Evolutionary conservation across 1,140 invertebrate species (phyloP), one percentile per base, ranked within the genome.

Genomic region (Bombus breviceps): DNA sequence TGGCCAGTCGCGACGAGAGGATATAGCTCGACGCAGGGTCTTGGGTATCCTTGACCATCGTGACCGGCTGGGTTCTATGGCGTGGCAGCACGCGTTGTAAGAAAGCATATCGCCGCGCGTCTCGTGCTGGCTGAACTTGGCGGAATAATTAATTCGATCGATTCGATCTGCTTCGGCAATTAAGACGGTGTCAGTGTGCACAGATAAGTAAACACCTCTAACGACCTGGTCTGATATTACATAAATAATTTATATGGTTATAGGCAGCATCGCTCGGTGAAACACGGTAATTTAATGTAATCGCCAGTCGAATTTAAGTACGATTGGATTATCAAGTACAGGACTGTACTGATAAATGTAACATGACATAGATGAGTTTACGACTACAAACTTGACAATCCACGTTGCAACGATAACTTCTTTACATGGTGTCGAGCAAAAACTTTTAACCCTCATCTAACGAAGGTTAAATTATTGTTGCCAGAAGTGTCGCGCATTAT

Each of bases 41-140:
- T n/a, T 57, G 41, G 53, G 43, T 64, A 89, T 90, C 89, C 89
- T 90, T 89, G 88, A 87, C 89, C 89, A 86, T 87, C 85, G 71
- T 73, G 82, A 84, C 88, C 89, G 85, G 81, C 85, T 75, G 79
- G 47, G 75, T 86, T 88, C 71, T 76, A 37, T 53, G 41, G 39
- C 62, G 47, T 15, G 15, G 28, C 22, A 47, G 81, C 81, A 62
- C 71, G 71, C 57, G 74, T 47, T 69, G 15, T 22, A 59, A 62
- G 82, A 84, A 84, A 79, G 72, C 75, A 64, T 84, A 71, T 79
- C 75, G 64, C 37, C 79, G 25, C 28, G 39, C 34, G 68, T 81
- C 39, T 32, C 43, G 79, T 73, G 37, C 25, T 32, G 79, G 47
- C 47, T 78, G 34, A 68, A 71, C 82, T 79, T 22, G 75, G 22